A percentile compares a stretch with the other conserved stretches of the same genome.
These are phyloP conservation scores for Propithecus coquereli DNA, from an alignment of 2,113 vertebrate genomes.

Conservation along the genomic window DNA sequence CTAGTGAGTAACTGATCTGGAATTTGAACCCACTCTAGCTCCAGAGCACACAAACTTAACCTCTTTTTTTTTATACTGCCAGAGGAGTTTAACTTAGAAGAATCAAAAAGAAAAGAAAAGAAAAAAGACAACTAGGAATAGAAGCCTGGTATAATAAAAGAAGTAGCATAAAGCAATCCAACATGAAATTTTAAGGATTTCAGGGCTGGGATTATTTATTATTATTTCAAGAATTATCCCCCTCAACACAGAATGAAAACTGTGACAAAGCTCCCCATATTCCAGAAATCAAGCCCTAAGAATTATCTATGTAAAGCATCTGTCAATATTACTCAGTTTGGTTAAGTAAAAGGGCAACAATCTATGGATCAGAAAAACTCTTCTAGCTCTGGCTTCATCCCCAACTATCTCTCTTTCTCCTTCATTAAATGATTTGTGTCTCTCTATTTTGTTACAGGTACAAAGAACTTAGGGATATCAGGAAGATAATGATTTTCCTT, in stretches of 20 bases:
- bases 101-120: not conserved
- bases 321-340: not conserved
- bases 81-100: constrained; percentile 15
- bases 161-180: constrained; percentile 2
- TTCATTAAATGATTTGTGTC: constrained; percentile 10
- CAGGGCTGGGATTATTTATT: not conserved
- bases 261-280: not conserved
- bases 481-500: not conserved
- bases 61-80: not conserved
- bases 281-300: constrained; percentile 19
- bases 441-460: not conserved
- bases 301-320: not conserved
- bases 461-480: constrained; percentile 14
- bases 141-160: not conserved
- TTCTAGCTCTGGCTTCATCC: not conserved
- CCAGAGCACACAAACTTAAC: not conserved
- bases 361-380: constrained; percentile 18
- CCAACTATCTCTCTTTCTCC: not conserved
- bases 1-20: not conserved
- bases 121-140: not conserved
- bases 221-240: not conserved
- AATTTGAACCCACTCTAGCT: not conserved
- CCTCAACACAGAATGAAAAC: not conserved
- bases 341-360: not conserved
- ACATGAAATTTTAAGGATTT: constrained; percentile 24